Base-by-base conservation (phyloP, 2,797 vertebrate species). In the Chloroceryle amazona region DNA sequence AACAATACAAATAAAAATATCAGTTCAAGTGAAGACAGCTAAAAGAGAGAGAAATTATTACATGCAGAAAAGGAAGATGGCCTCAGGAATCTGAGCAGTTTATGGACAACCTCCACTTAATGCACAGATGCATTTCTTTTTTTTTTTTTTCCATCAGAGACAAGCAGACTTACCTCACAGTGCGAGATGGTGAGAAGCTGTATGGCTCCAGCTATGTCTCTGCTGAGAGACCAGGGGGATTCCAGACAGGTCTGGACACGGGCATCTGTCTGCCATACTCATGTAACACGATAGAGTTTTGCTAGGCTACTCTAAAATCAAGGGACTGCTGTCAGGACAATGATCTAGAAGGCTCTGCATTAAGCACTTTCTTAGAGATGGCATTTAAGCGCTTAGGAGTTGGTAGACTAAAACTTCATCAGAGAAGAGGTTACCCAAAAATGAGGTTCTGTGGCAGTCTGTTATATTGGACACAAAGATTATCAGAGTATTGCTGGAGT, bases 231-330 rank as follows among this genome's bases (percentile, higher is more conserved):
- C 42, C 6, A 3, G 29, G 58, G 66, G 14, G 23, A 73, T 87
- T 90, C 90, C 82, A 91, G 72, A 83, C 90, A 78, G 42, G 61
- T 74, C 73, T 89, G 86, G 73, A 55, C 66, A 67, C 21, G 52
- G n/a, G 26, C 54, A 4, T 49, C 28, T 26, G 23, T 68, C 68
- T 88, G 57, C 75, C 46, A 37, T 54, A 35, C 26, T 61, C 18
- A 1, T 44, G 41, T 42, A 79, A 70, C 23, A 19, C 6, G 26
- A 57, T 78, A 75, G 6, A 35, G 1, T 37, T 86, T 68, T 46
- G 25, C 51, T 67, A 41, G 31, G 17, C 54, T 52, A 6, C 79
- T 88, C 0, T 58, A 26, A 46, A 61, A 47, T 11, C 23, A 51
- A 57, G 49, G 18, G n/a, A 39, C 39, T 2, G 0, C 71, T 83